Conservation (phyloP, 1,140 invertebrate species). For the Hermatobates lingyangjiaoensis region DNA sequence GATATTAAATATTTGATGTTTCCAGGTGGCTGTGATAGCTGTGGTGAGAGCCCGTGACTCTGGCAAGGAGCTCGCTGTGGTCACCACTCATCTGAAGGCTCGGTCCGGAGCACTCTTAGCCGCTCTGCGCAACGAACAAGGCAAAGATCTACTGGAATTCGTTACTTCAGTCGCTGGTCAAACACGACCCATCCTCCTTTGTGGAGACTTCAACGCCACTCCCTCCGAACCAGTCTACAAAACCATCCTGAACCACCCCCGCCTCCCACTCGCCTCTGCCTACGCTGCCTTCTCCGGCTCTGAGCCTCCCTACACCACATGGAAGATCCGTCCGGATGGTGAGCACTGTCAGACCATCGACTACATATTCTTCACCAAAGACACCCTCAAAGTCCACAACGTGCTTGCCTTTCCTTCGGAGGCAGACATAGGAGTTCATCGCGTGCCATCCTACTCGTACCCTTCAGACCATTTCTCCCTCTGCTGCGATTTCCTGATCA, state of each 20-base stretch:
- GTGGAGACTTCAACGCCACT: slow-evolving; percentile 65
- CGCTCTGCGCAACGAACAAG: slow-evolving; percentile 51
- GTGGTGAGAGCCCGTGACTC: slow-evolving; percentile 32
- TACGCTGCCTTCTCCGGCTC: slow-evolving; percentile 22
- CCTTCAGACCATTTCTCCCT: slow-evolving; percentile 66
- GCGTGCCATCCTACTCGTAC: slow-evolving; percentile 47
- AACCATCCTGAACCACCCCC: slow-evolving; percentile 30
- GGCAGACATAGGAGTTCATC: slow-evolving; percentile 41
- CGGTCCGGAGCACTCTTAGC: slow-evolving; percentile 45
- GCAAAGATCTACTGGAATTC: slow-evolving; percentile 45
- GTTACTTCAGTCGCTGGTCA: slow-evolving; percentile 30
- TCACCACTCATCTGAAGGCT: slow-evolving; percentile 60
- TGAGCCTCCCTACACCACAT: slow-evolving; percentile 56
- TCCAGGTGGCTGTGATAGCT: slow-evolving; percentile 40
- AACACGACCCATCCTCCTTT: slow-evolving; percentile 38
- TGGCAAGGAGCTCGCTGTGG: slow-evolving; percentile 40
- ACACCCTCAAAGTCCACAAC: slow-evolving; percentile 34
- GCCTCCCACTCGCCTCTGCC: slow-evolving; percentile 24
- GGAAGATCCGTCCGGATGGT: slow-evolving; percentile 53
- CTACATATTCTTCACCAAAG: slow-evolving; percentile 50
- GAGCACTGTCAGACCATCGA: slow-evolving; percentile 59
- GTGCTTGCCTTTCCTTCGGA: slow-evolving; percentile 42
- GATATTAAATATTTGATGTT: slow-evolving; percentile 2
- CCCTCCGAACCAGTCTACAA: slow-evolving; percentile 49
- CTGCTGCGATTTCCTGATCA: slow-evolving; percentile 38